Evolutionary conservation across 2,888 invertebrate genomes (phyloP).

Genomic region (Cyclophora punctaria): DNA sequence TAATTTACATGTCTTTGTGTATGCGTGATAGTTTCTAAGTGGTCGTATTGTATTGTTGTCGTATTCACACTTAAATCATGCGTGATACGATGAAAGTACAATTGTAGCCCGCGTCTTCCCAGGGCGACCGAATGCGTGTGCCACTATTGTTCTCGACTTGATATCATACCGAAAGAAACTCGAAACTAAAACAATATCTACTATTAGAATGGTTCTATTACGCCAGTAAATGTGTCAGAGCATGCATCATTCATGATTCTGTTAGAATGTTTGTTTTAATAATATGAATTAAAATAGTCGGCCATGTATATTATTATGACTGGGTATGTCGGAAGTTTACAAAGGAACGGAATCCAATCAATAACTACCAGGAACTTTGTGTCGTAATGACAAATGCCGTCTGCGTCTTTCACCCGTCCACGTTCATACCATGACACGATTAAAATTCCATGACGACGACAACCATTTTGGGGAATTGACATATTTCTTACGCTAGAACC

Average conservation of each 20-base stretch:
- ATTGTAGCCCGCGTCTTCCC: slow-evolving; percentile 55
- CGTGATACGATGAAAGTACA: slow-evolving; percentile 66
- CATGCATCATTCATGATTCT: slow-evolving; percentile 35
- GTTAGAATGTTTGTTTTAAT: too few relatives aligned
- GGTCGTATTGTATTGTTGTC: slow-evolving; percentile 42
- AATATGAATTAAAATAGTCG: too few relatives aligned
- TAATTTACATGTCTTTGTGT: neutral
- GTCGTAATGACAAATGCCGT: too few relatives aligned
- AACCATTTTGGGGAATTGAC: slow-evolving; percentile 42
- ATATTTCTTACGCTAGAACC: slow-evolving; percentile 32
- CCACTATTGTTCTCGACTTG: slow-evolving; percentile 36
- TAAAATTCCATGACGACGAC: slow-evolving; percentile 48
- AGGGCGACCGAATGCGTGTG: slow-evolving; percentile 43
- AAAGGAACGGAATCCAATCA: too few relatives aligned
- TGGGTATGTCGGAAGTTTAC: too few relatives aligned
- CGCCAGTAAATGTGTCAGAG: slow-evolving; percentile 35
- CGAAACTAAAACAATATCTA: slow-evolving; percentile 37
- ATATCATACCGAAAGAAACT: slow-evolving; percentile 37
- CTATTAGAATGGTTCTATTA: slow-evolving; percentile 47
- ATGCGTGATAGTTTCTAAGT: slow-evolving; percentile 22
- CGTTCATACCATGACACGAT: slow-evolving; percentile 45
- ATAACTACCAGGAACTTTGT: too few relatives aligned
- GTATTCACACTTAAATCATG: slow-evolving; percentile 65
- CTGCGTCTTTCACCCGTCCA: slow-evolving; percentile 23
- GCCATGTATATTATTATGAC: too few relatives aligned